Base-by-base conservation (phyloP, 2,797 vertebrate species). In the Lutra lutra region DNA sequence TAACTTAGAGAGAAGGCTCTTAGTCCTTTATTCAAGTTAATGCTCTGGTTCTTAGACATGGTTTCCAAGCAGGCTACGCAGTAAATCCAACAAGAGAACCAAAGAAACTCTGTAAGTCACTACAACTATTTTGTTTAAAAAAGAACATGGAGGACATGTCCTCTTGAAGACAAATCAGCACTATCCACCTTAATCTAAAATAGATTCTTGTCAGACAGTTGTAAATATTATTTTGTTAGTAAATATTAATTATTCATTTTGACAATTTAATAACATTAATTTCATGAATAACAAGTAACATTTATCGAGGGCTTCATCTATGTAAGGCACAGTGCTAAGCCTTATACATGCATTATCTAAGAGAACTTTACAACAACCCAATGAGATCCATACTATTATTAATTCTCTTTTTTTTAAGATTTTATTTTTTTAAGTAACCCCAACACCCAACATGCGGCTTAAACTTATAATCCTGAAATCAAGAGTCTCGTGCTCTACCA, bases 101-200 rank as follows among this genome's bases (percentile, higher is more conserved):
- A 94, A 85, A 77, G 38, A 23, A 35, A 93, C 25, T 80, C 70
- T 86, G 0, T 77, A 91, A 85, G 23, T 56, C 70, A 92, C 29
- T 64, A 66, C 7, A 60, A 97, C 85, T 77, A 56, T 83, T 93
- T 93, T 68, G 43, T 32, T 94, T 96, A 51, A 79, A 89, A 75
- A 40, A 85, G 11, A 56, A 79, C 6, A 21, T 29, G 2, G 6
- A 89, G 64, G 13, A n/a, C 29, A 72, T 40, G 13, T 58, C 29
- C 9, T 86, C n/a, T 46, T 75, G 9, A 89, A 86, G 62, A 56
- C 6, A 92, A 91, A 43, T 64, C 75, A 91, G 60, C 15, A 43
- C 54, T 21, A 35, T 21, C 35, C 38, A 64, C 27, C 9, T 96
- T 66, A 90, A 73, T 54, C 40, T 94, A 87, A 96, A 89, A 60